Evolutionary conservation across 2,113 vertebrate genomes (phyloP), one percentile per base, ranked within the genome.

Genomic region (Rhadina sibilatrix): DNA sequence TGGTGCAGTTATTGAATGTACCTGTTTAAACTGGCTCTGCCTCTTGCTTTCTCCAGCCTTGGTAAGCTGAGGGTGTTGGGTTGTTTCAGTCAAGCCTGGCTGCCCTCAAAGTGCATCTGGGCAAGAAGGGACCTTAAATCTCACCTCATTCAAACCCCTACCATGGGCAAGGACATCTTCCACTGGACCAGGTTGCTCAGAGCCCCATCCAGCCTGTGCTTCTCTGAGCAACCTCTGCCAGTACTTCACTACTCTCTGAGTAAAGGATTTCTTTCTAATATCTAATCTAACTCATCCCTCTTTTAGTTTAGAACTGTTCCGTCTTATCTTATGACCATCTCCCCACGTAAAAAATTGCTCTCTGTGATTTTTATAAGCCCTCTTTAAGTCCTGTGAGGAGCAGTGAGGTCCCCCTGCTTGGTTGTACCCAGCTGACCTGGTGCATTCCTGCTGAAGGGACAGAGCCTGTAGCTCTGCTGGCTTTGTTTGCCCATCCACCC

Each of bases 311-410:
- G 44, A 50, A 52, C 27, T 38, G 31, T 31, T 38, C 15, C 5
- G 10, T 50, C 33, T 74, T 74, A 27, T 52, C 44, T 22, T 24
- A 11, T 38, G 23, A 21, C 25, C 23, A 49, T 14, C 18, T 70
- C 30, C 18, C 49, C 19, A 8, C 1, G 0, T 63, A 14, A 77
- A 56, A 70, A 24, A 3, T 49, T 1, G 0, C 4, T 40, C 4
- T 68, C 13, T n/a, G 15, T 76, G 14, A 33, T 63, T 83, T 83
- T 61, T 49, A 9, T 61, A 56, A 63, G 12, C 21, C 22, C 22
- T 8, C 21, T 83, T 49, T 13, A 56, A 49, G 25, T 77, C 71
- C 49, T 83, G 22, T 10, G 35, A 49, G 54, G 35, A 69, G 71
- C 63, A 63, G 22, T 56, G 64, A 53, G 28, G 28, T 75, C 5